These are phyloP conservation scores for Drosophila monieri DNA, from an alignment of 2,888 invertebrate species.

Conservation along the genomic window DNA sequence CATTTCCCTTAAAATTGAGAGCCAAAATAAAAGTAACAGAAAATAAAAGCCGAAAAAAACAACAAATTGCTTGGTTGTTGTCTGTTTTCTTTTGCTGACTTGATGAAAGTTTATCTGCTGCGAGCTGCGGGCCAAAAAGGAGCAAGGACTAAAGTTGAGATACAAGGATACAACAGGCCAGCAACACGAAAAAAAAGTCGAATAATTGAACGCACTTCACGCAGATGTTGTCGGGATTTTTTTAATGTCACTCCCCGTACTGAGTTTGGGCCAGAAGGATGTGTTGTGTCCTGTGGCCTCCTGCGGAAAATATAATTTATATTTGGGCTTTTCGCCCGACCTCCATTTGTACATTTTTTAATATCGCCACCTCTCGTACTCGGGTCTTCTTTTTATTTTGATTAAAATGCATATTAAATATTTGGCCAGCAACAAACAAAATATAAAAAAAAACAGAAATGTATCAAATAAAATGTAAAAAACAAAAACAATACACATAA, in stretches of 20 bases:
- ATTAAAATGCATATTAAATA: conserved; percentile 77
- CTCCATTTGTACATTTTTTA: conserved; percentile 39
- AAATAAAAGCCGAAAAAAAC: background rate
- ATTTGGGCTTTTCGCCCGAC: conserved; percentile 47
- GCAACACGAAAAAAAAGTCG: conserved; percentile 32
- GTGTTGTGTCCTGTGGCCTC: conserved; percentile 62
- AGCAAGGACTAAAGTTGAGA: conserved; percentile 18
- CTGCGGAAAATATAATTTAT: conserved; percentile 77
- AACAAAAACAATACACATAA: conserved; percentile 42
- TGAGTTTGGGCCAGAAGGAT: conserved; percentile 48
- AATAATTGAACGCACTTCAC: conserved; percentile 76
- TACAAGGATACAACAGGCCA: conserved; percentile 27
- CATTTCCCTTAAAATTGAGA: conserved; percentile 56
- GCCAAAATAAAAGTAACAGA: conserved; percentile 8
- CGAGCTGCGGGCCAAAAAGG: conserved; percentile 19
- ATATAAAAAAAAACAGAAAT: conserved; percentile 20
- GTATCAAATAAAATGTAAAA: conserved; percentile 36
- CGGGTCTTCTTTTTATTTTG: conserved; percentile 50
- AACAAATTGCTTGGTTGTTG: conserved; percentile 40
- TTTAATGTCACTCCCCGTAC: conserved; percentile 31
- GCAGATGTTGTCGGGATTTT: conserved; percentile 67
- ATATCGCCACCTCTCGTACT: conserved; percentile 37
- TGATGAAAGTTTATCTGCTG: conserved; percentile 65
- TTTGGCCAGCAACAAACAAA: conserved; percentile 42
- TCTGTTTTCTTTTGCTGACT: conserved; percentile 49